Base-by-base conservation (phyloP, 2,113 vertebrate genomes). In the Gambusia holbrooki region DNA sequence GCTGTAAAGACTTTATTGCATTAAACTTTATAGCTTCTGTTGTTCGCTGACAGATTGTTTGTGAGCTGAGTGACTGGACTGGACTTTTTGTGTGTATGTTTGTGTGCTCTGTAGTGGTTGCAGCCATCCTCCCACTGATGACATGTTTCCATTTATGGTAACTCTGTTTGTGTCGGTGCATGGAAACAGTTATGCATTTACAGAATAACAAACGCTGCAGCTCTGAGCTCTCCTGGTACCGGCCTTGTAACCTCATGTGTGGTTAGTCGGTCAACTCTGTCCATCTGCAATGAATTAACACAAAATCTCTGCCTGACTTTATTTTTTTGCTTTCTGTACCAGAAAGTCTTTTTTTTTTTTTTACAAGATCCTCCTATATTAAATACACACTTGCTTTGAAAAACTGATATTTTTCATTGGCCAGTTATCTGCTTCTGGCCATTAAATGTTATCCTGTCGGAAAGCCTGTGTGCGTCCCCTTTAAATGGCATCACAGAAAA, bases 151-250 rank as follows among this genome's bases (percentile, higher is more conserved):
- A 71, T 87, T 78, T 88, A 74, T 62, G 29, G 68, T 28, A 67
- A 74, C 48, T 33, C 17, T 33, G 65, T 82, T 30, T 75, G 61
- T 88, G 62, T 65, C 1, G 60, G 71, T 58, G 63, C 37, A 62
- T 67, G 5, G 67, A 62, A 80, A 32, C 60, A 42, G 81, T 62
- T 67, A 9, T 69, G 69, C 15, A n/a, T 80, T 58, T 66, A 61
- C 30, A 70, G 37, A 90, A 84, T 84, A 92, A 88, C 76, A 88
- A 80, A 78, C 60, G 66, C 40, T 78, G n/a, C 48, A 69, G 48
- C 30, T 60, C 79, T 33, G 54, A 40, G 32, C 66, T 85, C 82
- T 73, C 79, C 33, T 79, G 75, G 81, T 79, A 70, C 63, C 81
- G 51, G n/a, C 82, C 84, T 65, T 80, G 48, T 67, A 69, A 73